A percentile compares a stretch with the other conserved stretches of the same genome.
Conservation (phyloP, 1,140 invertebrate genomes). For the Rhopalosiphum maidis region DNA sequence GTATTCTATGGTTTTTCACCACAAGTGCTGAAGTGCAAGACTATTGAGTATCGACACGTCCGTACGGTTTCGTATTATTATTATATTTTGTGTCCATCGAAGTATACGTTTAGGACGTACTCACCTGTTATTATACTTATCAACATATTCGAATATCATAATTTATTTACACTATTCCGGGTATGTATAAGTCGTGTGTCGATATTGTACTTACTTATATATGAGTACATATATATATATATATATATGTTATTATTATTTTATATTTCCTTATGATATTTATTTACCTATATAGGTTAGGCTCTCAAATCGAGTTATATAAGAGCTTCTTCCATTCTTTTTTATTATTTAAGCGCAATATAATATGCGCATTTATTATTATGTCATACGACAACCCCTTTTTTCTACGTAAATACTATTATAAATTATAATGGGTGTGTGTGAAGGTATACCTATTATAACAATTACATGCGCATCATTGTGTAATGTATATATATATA, state of each 20-base stretch:
- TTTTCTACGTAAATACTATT: neutral
- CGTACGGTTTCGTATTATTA: no score
- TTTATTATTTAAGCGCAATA: neutral
- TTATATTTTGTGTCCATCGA: no score
- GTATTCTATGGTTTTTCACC: no score
- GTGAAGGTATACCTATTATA: no score
- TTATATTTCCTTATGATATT: neutral
- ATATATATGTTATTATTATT: neutral
- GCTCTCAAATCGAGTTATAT: neutral
- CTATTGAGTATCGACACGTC: no score
- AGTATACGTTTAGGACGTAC: no score
- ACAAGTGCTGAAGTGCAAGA: no score
- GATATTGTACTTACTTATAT: neutral
- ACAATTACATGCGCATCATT: no score
- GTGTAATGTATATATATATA: no score
- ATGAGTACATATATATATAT: no score
- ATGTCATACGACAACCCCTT: neutral
- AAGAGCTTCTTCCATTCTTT: neutral
- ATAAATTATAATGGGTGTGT: no score
- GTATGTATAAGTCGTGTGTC: neutral
- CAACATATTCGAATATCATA: neutral
- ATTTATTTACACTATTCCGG: neutral
- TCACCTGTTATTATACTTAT: neutral
- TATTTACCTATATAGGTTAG: neutral
- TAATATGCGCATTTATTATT: neutral